These are phyloP conservation scores for Pungitius pungitius DNA, from an alignment of 2,113 vertebrate species.

Conservation along the genomic window DNA sequence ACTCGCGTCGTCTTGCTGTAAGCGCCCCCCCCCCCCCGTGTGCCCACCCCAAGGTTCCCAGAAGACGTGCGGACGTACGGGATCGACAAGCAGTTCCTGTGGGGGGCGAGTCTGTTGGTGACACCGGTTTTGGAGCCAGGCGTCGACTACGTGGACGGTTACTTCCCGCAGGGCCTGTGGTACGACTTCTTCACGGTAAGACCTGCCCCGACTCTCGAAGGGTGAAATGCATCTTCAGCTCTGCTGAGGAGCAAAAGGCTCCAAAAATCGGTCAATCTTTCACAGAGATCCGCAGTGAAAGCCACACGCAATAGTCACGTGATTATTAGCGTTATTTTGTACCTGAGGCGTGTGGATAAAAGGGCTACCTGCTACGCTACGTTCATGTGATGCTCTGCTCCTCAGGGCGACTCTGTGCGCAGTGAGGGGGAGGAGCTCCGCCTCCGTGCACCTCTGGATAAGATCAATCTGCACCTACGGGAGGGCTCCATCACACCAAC, in stretches of 20 bases:
- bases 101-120: constrained; percentile 86
- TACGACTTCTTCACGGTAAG: constrained; percentile 88
- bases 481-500: constrained; percentile 85
- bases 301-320: too few species aligned
- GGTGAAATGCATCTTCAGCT: too few species aligned
- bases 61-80: constrained; percentile 78
- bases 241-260: too few species aligned
- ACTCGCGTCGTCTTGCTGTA: neutral
- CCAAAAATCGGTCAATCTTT: too few species aligned
- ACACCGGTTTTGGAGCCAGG: constrained; percentile 85
- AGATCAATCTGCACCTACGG: constrained; percentile 87
- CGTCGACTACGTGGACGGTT: constrained; percentile 79
- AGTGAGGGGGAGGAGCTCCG: constrained; percentile 83
- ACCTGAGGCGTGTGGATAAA: too few species aligned
- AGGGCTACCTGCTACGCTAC: too few species aligned
- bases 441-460: constrained; percentile 84
- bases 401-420: constrained; percentile 79
- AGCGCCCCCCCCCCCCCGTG: neutral
- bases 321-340: too few species aligned
- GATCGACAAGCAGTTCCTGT: constrained; percentile 88
- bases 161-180: constrained; percentile 86
- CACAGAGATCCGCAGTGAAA: too few species aligned
- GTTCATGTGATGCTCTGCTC: constrained; percentile 1
- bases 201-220: too few species aligned
- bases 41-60: constrained; percentile 79